These are phyloP conservation scores for Sterna hirundo DNA, from an alignment of 2,113 vertebrate species.

Conservation along the genomic window DNA sequence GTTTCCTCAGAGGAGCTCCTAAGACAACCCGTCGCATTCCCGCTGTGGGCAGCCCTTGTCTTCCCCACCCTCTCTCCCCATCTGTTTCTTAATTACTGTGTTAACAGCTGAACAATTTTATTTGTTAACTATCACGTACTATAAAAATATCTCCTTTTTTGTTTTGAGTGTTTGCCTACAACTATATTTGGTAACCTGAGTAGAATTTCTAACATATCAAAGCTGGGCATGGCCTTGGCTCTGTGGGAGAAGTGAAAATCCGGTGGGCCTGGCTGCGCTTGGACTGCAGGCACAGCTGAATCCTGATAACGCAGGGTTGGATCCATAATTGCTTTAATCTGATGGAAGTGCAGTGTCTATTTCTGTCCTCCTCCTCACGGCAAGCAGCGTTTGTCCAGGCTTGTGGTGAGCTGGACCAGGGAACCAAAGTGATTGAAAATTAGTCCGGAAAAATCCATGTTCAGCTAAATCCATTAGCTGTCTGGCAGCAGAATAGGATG, in stretches of 20 bases:
- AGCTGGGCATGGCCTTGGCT: neutral
- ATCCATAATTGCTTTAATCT: neutral
- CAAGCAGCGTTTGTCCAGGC: neutral
- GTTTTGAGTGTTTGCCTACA: neutral
- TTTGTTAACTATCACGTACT: rapidly evolving
- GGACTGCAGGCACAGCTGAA: neutral
- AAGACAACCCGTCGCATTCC: neutral
- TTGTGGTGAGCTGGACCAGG: neutral
- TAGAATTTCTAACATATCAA: neutral
- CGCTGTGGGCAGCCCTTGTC: neutral
- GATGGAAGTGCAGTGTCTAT: neutral
- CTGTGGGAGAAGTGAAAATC: neutral
- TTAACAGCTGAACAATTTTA: neutral
- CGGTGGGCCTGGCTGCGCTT: rapidly evolving
- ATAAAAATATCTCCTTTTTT: neutral
- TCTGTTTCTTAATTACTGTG: neutral
- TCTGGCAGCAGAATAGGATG: neutral
- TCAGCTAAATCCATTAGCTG: neutral
- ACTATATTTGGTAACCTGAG: neutral
- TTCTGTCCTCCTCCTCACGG: neutral
- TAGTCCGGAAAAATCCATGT: neutral
- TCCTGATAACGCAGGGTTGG: rapidly evolving
- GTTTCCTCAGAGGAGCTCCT: slow-evolving; percentile 16
- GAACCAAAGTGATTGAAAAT: neutral
- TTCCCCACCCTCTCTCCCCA: neutral